phyloP scores from a whole-genome alignment of 2,888 invertebrate species.

The Sepiola atlantica region DNA sequence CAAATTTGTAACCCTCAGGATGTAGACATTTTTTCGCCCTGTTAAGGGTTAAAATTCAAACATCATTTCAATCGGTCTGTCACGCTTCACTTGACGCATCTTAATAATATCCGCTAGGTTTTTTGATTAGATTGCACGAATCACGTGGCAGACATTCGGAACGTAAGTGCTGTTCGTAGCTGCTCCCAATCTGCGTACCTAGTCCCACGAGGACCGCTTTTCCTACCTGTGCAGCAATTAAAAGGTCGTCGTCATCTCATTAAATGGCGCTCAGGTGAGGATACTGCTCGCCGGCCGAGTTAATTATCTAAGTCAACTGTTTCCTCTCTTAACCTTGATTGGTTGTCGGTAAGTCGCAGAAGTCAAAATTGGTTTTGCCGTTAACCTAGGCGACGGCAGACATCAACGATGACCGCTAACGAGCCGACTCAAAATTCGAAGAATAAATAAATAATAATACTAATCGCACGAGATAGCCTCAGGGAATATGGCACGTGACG shows the following conservation, averaged over 20 bases:
- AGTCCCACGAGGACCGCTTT: neutral
- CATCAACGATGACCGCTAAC: no score
- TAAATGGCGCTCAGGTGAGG: neutral
- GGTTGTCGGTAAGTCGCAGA: neutral
- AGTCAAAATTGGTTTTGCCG: neutral
- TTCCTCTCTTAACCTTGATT: neutral
- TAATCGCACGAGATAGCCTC: no score
- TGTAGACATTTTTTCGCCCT: no score
- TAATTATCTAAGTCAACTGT: conserved; percentile 2
- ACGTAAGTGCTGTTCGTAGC: neutral
- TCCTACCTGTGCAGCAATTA: neutral
- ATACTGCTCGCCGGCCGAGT: neutral
- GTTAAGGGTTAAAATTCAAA: no score
- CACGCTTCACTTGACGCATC: no score
- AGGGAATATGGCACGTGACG: no score
- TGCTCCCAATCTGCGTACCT: neutral
- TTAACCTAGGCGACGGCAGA: neutral
- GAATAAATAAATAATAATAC: no score
- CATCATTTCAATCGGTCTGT: no score
- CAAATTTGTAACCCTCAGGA: no score
- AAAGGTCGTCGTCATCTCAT: neutral
- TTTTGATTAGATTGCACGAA: neutral
- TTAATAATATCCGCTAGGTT: no score
- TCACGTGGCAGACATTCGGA: accelerated
- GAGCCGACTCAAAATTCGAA: no score